Conservation (phyloP, 2,797 vertebrate species). For the Lateolabrax maculatus region DNA sequence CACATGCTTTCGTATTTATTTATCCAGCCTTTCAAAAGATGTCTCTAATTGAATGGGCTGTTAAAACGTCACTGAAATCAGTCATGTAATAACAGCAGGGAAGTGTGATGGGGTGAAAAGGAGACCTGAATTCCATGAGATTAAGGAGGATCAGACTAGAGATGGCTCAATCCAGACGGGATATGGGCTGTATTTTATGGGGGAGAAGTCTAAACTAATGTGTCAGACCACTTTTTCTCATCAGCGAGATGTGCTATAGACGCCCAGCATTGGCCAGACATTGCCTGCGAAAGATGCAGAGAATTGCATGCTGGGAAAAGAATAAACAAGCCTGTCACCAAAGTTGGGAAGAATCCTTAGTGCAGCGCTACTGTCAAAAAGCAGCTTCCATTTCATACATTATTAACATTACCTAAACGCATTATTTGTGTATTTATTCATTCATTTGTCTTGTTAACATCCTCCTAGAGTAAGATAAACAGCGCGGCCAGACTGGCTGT, state of each 20-base stretch:
- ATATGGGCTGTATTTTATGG: slow-evolving; percentile 45
- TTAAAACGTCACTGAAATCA: slow-evolving; percentile 52
- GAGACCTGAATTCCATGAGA: slow-evolving; percentile 59
- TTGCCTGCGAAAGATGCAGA: slow-evolving; percentile 53
- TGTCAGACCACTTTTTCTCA: slow-evolving; percentile 66
- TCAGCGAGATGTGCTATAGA: slow-evolving; percentile 57
- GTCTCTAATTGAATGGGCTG: slow-evolving; percentile 49
- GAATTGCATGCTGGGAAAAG: slow-evolving; percentile 78
- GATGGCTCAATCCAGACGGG: slow-evolving; percentile 56
- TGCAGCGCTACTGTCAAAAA: slow-evolving; percentile 77
- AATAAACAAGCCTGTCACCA: slow-evolving; percentile 81
- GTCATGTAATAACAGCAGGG: slow-evolving; percentile 55
- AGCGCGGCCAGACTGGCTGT: slow-evolving; percentile 75
- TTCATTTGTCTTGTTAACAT: slow-evolving; percentile 88
- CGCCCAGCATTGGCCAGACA: slow-evolving; percentile 57
- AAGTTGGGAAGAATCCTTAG: slow-evolving; percentile 76
- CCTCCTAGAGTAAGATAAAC: slow-evolving; percentile 82
- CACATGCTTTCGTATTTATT: slow-evolving; percentile 66
- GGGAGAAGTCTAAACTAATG: slow-evolving; percentile 62
- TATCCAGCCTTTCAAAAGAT: slow-evolving; percentile 40
- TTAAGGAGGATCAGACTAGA: slow-evolving; percentile 63
- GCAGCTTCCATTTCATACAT: slow-evolving; percentile 84
- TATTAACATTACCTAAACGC: slow-evolving; percentile 86
- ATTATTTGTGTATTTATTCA: slow-evolving; percentile 86
- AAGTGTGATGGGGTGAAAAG: slow-evolving; percentile 57